A percentile compares a stretch with the other conserved stretches of the same genome.
These are phyloP conservation scores for Arnoldichthys spilopterus DNA, from an alignment of 2,797 vertebrate genomes.

Conservation along the genomic window DNA sequence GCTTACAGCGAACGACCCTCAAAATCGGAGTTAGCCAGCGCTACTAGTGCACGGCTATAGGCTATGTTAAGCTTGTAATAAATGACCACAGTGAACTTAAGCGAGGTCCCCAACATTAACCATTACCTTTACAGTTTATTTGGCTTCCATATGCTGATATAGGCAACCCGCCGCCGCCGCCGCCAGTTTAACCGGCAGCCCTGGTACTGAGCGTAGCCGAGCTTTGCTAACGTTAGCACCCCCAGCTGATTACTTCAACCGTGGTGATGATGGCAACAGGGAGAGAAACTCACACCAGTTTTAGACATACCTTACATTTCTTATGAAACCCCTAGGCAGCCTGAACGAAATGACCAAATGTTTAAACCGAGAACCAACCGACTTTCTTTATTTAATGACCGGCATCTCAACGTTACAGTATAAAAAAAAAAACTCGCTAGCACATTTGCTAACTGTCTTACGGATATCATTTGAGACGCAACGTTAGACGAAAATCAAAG, in stretches of 20 bases:
- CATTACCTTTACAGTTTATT: background rate
- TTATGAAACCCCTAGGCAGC: too few species aligned
- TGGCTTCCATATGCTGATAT: background rate
- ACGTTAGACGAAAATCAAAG: background rate
- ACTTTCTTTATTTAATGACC: background rate
- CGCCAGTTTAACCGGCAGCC: background rate
- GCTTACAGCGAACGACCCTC: background rate
- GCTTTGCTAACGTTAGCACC: constrained; percentile 8
- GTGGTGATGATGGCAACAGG: constrained; percentile 2
- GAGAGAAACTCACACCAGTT: background rate
- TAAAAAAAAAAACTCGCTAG: constrained; percentile 39
- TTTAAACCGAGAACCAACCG: background rate
- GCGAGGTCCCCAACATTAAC: background rate
- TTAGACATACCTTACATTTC: background rate
- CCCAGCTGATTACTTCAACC: background rate
- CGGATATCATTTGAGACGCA: constrained; percentile 38
- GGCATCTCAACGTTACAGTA: background rate
- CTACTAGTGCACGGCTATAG: background rate
- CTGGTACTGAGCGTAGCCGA: too few species aligned
- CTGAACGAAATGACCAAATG: too few species aligned
- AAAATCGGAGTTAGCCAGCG: background rate
- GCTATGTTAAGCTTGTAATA: background rate
- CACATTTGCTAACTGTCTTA: constrained; percentile 34
- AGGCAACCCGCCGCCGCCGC: too few species aligned
- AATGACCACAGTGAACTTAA: background rate